These are phyloP conservation scores for Xestia rhomboidea DNA, from an alignment of 2,888 invertebrate genomes.

Conservation along the genomic window DNA sequence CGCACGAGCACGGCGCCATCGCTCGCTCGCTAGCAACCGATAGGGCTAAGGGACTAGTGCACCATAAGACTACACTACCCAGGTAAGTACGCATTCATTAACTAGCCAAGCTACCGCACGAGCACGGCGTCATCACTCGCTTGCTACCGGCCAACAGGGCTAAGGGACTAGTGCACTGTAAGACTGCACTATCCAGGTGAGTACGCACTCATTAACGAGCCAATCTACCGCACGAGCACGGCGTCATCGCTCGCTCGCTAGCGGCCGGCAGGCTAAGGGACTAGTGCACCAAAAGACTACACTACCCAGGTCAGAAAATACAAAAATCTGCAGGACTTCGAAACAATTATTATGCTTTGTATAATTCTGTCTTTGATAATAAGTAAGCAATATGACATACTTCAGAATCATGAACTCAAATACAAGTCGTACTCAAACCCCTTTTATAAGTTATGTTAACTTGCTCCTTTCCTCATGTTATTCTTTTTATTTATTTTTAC, in stretches of 20 bases:
- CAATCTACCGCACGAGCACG: constrained; percentile 97
- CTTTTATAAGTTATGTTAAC: constrained; percentile 7
- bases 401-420: background rate
- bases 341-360: background rate
- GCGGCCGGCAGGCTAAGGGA: background rate
- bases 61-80: background rate
- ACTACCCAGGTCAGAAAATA: background rate
- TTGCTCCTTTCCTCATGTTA: background rate
- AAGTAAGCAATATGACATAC: background rate
- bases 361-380: background rate
- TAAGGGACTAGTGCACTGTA: constrained; percentile 25
- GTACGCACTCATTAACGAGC: constrained; percentile 90
- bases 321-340: background rate
- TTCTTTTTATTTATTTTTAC: background rate
- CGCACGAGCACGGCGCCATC: background rate
- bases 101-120: constrained; percentile 12
- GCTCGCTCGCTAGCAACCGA: constrained; percentile 2
- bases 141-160: constrained; percentile 12
- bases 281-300: background rate
- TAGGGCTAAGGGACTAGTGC: background rate
- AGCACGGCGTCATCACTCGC: constrained; percentile 69
- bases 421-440: background rate
- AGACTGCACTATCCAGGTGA: constrained; percentile 68
- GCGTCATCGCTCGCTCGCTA: constrained; percentile 94
- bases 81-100: constrained; percentile 8